phyloP scores from a whole-genome alignment of 1,140 invertebrate genomes.

The Palaemon carinicauda region DNA sequence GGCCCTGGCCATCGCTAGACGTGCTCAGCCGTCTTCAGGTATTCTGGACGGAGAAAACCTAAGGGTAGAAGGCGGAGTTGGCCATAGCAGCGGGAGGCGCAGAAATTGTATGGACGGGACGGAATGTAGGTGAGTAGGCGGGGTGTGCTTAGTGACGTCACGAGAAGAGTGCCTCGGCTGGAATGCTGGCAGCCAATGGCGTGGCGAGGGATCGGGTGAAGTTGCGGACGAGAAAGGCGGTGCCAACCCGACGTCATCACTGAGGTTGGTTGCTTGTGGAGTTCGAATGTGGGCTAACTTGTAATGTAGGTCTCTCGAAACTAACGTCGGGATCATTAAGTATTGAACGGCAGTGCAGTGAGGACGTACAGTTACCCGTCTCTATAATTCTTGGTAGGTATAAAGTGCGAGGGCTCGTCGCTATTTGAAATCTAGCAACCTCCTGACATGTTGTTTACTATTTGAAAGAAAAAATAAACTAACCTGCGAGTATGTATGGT shows the following conservation, averaged over 20 bases:
- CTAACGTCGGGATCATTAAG: conserved; percentile 23
- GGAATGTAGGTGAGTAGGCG: conserved; percentile 40
- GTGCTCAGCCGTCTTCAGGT: conserved; percentile 11
- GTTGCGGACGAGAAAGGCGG: neutral
- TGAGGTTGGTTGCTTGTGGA: conserved; percentile 34
- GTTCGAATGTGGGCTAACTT: conserved; percentile 41
- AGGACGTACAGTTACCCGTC: conserved; percentile 35
- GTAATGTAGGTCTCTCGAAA: conserved; percentile 35
- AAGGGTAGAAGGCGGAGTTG: neutral
- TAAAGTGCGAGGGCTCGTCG: neutral
- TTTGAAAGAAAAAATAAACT: no score
- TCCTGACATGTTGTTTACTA: neutral
- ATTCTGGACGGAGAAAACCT: neutral
- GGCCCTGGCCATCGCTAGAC: neutral
- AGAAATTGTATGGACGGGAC: conserved; percentile 28
- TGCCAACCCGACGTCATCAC: conserved; percentile 10
- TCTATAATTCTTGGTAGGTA: conserved; percentile 28
- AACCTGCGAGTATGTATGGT: no score
- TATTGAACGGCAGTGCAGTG: conserved; percentile 50
- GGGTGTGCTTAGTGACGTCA: conserved; percentile 15
- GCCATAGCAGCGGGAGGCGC: conserved; percentile 41
- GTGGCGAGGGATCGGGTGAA: neutral
- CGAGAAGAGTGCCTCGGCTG: neutral
- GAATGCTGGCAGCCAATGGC: neutral
- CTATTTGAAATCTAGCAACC: neutral